Evolutionary conservation across 2,888 invertebrate genomes (phyloP).

Genomic region (Apamea sordens): DNA sequence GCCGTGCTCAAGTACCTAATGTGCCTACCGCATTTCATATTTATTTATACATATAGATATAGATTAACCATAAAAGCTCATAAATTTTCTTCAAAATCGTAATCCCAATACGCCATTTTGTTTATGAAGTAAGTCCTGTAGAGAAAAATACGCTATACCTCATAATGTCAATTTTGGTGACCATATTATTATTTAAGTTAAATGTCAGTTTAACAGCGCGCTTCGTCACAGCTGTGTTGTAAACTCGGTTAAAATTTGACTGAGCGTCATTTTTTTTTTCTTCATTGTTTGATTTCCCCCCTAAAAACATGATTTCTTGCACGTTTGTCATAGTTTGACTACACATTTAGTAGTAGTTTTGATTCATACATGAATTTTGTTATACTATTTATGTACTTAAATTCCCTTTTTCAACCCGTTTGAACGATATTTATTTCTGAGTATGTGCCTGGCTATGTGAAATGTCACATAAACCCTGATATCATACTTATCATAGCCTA

Average conservation of each 20-base stretch:
- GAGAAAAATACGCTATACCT: constrained; percentile 41
- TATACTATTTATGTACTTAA: constrained; percentile 59
- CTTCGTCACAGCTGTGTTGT: constrained; percentile 51
- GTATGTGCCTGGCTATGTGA: constrained; percentile 5
- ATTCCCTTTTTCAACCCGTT: constrained; percentile 18
- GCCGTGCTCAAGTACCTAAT: background rate
- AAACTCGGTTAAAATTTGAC: constrained; percentile 56
- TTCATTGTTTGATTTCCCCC: constrained; percentile 25
- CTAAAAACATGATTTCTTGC: constrained; percentile 52
- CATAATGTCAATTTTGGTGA: constrained; percentile 37
- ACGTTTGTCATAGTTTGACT: constrained; percentile 65
- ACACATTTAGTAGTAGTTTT: constrained; percentile 52
- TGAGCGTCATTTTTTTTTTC: constrained; percentile 45
- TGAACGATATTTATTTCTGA: constrained; percentile 31
- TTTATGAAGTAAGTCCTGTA: constrained; percentile 25
- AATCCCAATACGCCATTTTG: constrained; percentile 1
- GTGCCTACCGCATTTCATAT: background rate
- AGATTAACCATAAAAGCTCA: background rate
- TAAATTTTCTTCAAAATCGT: background rate
- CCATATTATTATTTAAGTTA: constrained; percentile 23
- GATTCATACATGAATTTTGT: constrained; percentile 31
- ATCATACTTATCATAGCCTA: background rate
- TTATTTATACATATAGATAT: background rate
- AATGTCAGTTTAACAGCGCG: constrained; percentile 29
- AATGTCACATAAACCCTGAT: background rate